These are phyloP conservation scores for Volucella inanis DNA, from an alignment of 2,888 invertebrate genomes.

Conservation along the genomic window DNA sequence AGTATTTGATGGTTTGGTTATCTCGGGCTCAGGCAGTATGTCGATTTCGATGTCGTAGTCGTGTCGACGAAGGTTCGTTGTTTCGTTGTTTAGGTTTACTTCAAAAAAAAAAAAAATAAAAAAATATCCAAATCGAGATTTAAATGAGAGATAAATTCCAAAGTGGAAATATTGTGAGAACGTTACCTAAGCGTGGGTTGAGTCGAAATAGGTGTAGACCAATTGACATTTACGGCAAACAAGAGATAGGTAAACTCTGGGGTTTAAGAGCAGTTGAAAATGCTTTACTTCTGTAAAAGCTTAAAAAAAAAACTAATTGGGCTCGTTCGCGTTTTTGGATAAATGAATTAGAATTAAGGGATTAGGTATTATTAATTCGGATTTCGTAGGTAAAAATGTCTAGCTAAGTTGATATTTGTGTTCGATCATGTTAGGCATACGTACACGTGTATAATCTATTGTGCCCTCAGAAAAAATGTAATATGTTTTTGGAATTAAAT, in stretches of 20 bases:
- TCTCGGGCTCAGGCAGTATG: not conserved
- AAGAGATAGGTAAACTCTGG: slow-evolving; percentile 23
- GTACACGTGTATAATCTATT: no score
- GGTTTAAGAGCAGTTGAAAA: slow-evolving; percentile 6
- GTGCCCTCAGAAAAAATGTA: no score
- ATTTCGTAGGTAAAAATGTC: no score
- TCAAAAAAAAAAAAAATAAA: not conserved
- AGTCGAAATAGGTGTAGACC: slow-evolving; percentile 20
- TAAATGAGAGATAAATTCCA: slow-evolving; percentile 21
- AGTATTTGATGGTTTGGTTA: slow-evolving; percentile 3
- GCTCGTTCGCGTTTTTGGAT: slow-evolving; percentile 8
- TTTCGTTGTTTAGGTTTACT: slow-evolving; percentile 27
- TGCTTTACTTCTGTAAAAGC: not conserved
- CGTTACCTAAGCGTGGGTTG: slow-evolving; percentile 24
- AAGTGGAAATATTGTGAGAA: slow-evolving; percentile 40
- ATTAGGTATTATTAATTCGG: no score
- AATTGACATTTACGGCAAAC: slow-evolving; percentile 40
- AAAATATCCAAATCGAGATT: slow-evolving; percentile 30
- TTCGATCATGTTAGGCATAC: no score
- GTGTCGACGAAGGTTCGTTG: slow-evolving; percentile 25
- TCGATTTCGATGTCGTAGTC: slow-evolving; percentile 6
- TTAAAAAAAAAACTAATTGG: slow-evolving; percentile 18
- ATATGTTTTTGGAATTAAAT: no score
- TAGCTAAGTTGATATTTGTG: no score
- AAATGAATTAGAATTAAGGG: not conserved